phyloP scores from a whole-genome alignment of 2,113 vertebrate genomes.

The Mastomys natalensis region DNA sequence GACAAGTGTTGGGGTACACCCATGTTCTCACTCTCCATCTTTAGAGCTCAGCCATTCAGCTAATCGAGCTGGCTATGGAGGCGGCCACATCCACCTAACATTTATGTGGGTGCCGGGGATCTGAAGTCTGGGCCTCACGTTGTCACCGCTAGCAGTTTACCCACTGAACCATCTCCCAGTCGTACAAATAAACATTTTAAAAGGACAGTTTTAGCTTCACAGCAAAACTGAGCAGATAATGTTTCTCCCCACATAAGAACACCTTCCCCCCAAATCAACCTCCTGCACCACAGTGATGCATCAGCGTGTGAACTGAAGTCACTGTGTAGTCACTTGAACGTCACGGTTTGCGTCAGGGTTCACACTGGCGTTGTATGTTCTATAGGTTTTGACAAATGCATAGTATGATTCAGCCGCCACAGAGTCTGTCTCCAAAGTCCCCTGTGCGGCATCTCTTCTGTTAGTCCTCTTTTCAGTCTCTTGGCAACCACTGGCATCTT shows the following conservation, averaged over 20 bases:
- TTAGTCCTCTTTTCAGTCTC: neutral
- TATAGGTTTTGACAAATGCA: neutral
- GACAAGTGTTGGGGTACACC: neutral
- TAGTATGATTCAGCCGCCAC: neutral
- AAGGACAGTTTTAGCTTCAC: conserved; percentile 5
- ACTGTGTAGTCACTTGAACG: neutral
- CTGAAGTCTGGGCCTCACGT: neutral
- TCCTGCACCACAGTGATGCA: neutral
- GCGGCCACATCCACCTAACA: neutral
- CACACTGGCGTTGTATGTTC: neutral
- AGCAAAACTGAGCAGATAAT: neutral
- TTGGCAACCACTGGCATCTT: neutral
- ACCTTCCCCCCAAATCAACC: neutral
- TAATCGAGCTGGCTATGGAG: too few relatives aligned
- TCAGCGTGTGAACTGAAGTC: neutral
- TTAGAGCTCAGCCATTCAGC: neutral
- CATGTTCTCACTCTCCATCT: neutral
- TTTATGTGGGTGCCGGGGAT: neutral
- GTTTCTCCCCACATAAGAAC: neutral
- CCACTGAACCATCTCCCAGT: neutral
- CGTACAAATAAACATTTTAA: neutral
- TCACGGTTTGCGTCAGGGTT: neutral
- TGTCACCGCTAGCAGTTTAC: neutral
- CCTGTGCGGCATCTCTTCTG: neutral
- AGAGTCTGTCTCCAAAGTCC: neutral